Base-by-base conservation (phyloP, 2,113 vertebrate genomes). In the Pseudorectes ferrugineus region DNA sequence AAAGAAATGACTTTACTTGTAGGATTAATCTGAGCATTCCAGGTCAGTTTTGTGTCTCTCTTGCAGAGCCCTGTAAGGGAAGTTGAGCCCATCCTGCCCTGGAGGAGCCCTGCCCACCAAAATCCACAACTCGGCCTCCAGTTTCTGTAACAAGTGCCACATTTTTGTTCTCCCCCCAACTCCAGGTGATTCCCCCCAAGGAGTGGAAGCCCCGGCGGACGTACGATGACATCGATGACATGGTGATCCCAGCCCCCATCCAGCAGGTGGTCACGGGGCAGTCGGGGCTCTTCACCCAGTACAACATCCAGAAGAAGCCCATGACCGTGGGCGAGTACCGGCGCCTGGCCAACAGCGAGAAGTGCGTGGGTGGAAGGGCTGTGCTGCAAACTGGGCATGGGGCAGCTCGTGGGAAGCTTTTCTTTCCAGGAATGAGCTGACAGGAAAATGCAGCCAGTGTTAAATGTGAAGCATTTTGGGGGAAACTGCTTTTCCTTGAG, bases 221-320 rank as follows among this genome's bases (percentile, higher is more conserved):
- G 1, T 98, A 98, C 0, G 98, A 98, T 1, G 98, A 98, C 85
- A 98, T 98, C 1, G 98, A 98, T 15, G 98, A 97, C 6, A 98
- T 98, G 97, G 97, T 98, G 48, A 98, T 98, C 93, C 98, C 98
- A 2, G 98, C 98, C 0, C 98, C 98, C 73, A 98, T 98, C 88
- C 98, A 98, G 92, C 98, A 98, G 92, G 98, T 98, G 89, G 98
- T 98, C 35, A 98, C 98, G 0, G 98, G 98, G 2, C 98, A 98
- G 94, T 98, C 98, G 0, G 98, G 98, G 8, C 92, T 98, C 11
- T 98, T 98, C 95, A 98, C 98, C 10, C 98, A 98, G 95, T 98
- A 98, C 55, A 98, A 98, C 51, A 98, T 98, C 84, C 98, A 98
- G 98, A 98, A 98, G 98, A 98, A 98, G 58, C 97, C 98, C 20